Evolutionary conservation across 2,888 invertebrate species (phyloP), one percentile per base, ranked within the genome.

Genomic region (Leptopilina drosophilae): DNA sequence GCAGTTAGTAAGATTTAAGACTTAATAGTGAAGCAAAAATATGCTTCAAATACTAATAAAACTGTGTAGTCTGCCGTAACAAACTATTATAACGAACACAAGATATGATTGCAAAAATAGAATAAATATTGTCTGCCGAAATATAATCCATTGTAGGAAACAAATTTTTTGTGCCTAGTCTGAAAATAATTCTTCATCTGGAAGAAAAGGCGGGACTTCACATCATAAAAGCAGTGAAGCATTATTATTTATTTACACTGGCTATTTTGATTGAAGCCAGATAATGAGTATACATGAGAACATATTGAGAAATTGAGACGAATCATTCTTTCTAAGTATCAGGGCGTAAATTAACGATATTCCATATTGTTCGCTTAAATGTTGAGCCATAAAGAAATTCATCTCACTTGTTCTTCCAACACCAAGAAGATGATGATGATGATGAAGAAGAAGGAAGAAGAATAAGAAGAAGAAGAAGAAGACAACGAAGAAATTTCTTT

Each of bases 221-320:
- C 12, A 12, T 49, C 49, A 49, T 49, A 49, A 49, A 49, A 49
- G 49, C 4, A 11, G 9, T 9, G 49, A 11, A 11, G 59, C 14
- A 59, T 59, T 15, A 59, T 59, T 15, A 59, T 15, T 59, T 59
- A 59, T 59, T 59, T 59, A 59, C n/a, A 59, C 56, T n/a, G n/a
- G 26, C 53, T 26, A 12, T 33, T 67, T 53, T 20, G 49, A 15
- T 20, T 49, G 26, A 26, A 14, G 26, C n/a, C 8, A 73, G n/a
- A 73, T 73, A 73, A 73, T 73, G n/a, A 73, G n/a, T 53, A 26
- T 73, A 20, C 69, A 12, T n/a, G 7, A 5, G 69, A 26, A 69
- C 2, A 69, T 6, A 69, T 69, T 69, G 67, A 67, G 20, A 49
- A 15, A 69, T 69, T 69, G 26, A 73, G 33, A 73, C 53, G 33